Evolutionary conservation across 2,797 vertebrate species (phyloP), one percentile per base, ranked within the genome.

Genomic region (Distichodus sexfasciatus): DNA sequence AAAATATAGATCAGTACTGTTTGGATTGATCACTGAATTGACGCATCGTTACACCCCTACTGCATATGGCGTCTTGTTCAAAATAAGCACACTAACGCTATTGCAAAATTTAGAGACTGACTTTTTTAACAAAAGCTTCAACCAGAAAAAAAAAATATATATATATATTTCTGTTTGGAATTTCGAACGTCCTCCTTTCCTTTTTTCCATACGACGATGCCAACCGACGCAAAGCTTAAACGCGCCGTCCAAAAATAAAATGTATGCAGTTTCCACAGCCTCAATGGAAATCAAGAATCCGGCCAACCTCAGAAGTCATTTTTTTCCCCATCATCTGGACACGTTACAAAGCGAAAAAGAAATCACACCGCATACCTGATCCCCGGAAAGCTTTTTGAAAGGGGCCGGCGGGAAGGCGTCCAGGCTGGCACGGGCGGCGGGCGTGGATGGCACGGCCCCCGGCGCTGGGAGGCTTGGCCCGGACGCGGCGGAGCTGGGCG

Each of bases 311-410:
- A 89, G n/a, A 89, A 85, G 72, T 74, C 76, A 57, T 33, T 35
- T 66, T 65, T 82, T 87, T 83, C 41, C 84, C 87, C 88, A 91
- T 90, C 91, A 86, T 89, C 88, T 87, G 78, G 80, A 81, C 79
- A 43, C 86, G 82, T 91, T 91, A 91, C 90, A 92, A 91, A 92
- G 89, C 81, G 84, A 90, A 88, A 88, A 78, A 80, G 81, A 91
- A 90, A 91, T 91, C 88, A 87, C 88, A 90, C 85, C 82, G 83
- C 88, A 91, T 92, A 91, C 90, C 90, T 90, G 88, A 92, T 91
- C 88, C 87, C 87, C 87, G 83, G 84, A 88, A 87, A 89, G 86
- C 84, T 81, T 87, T 92, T 92, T 92, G 87, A 92, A 92, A 91
- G 86, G 87, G 86, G 88, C 88, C 36, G 88, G 85, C 89, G 90